Conservation (phyloP, 2,113 vertebrate genomes). For the Pygathrix nemaeus region DNA sequence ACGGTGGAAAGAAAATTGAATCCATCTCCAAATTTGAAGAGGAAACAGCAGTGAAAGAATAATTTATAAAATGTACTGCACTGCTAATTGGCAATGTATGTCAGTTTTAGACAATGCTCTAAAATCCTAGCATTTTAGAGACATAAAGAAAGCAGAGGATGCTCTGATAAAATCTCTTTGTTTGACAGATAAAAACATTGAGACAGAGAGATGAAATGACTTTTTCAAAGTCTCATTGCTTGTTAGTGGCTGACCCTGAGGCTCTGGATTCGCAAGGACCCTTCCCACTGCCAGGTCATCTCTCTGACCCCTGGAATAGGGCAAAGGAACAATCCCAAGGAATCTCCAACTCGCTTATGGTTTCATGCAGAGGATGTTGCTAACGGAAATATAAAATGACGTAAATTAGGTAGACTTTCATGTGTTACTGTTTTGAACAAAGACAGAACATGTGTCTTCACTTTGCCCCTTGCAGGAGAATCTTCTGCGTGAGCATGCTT, state of each 20-base stretch:
- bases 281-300: background rate
- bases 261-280: background rate
- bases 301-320: background rate
- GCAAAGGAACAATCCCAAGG: background rate
- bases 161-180: background rate
- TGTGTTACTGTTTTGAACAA: slow-evolving; percentile 69
- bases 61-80: fast-evolving
- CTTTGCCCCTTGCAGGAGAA: slow-evolving; percentile 40
- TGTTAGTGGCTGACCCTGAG: fast-evolving
- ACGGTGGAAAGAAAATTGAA: background rate
- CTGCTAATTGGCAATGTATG: background rate
- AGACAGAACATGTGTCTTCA: slow-evolving; percentile 71
- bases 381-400: slow-evolving; percentile 68
- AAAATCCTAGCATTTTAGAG: background rate
- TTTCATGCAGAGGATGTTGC: slow-evolving; percentile 53
- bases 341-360: background rate
- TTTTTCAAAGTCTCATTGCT: background rate
- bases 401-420: slow-evolving; percentile 61
- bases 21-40: background rate
- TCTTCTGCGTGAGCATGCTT: background rate
- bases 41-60: background rate
- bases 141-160: fast-evolving
- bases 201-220: background rate
- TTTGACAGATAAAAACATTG: background rate
- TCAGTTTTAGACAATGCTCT: background rate